These are phyloP conservation scores for Esox masquinongy DNA, from an alignment of 2,797 vertebrate species.

Conservation along the genomic window DNA sequence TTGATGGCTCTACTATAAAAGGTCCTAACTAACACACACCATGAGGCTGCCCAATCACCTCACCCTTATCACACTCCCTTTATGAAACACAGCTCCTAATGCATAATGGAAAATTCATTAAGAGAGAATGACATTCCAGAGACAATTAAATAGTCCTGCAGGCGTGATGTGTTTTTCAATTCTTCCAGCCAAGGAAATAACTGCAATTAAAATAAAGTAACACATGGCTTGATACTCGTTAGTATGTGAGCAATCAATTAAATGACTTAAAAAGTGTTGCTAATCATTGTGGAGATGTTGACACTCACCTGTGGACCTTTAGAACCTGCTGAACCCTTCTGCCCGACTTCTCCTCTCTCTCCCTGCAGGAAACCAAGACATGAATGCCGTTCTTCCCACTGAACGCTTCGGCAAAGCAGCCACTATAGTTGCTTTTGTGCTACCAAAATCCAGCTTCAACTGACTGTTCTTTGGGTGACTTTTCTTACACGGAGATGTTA, in stretches of 20 bases:
- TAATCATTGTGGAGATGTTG: neutral
- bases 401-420: neutral
- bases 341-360: conserved; percentile 63
- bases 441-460: neutral
- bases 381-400: neutral
- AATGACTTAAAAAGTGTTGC: neutral
- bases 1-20: neutral
- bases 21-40: neutral
- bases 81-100: neutral
- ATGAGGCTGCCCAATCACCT: neutral
- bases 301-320: conserved; percentile 62
- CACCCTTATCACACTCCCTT: neutral
- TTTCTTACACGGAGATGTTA: neutral
- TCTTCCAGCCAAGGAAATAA: neutral
- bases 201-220: neutral
- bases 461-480: neutral
- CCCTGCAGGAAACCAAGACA: conserved; percentile 54
- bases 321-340: conserved; percentile 63
- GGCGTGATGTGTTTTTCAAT: neutral
- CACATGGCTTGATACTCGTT: neutral
- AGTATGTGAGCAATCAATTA: neutral
- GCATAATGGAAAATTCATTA: neutral
- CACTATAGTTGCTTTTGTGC: neutral
- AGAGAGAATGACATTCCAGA: neutral
- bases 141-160: neutral